Percentiles rank a stretch among this genome's conserved stretches.
These are phyloP conservation scores for Glyptemys insculpta DNA, from an alignment of 2,797 vertebrate species.

Conservation along the genomic window DNA sequence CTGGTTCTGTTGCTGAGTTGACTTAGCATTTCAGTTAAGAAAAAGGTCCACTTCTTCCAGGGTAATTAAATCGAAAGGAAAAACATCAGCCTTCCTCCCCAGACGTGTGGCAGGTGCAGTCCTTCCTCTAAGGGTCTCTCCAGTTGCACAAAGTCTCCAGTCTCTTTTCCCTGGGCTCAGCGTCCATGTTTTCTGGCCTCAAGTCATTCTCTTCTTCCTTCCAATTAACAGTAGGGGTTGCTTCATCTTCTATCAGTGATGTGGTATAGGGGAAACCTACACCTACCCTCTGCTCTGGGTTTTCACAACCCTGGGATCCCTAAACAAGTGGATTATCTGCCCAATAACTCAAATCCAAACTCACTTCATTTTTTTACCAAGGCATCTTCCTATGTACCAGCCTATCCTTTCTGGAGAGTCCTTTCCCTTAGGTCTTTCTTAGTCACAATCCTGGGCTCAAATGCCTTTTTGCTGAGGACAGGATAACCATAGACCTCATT, in stretches of 20 bases:
- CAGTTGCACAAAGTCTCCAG: neutral
- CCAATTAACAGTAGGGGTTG: neutral
- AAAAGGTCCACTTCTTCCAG: neutral
- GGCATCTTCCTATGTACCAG: neutral
- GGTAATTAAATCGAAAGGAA: neutral
- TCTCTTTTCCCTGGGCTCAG: neutral
- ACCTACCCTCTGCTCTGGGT: neutral
- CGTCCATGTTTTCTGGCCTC: neutral
- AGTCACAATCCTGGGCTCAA: neutral
- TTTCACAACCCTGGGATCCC: neutral
- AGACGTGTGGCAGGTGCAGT: neutral
- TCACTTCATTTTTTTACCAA: rapidly evolving
- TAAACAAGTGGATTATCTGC: neutral
- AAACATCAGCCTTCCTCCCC: neutral
- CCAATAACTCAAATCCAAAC: neutral
- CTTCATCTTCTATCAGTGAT: neutral
- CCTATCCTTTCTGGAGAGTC: neutral
- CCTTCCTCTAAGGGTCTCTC: neutral
- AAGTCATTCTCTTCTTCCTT: neutral
- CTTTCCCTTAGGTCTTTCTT: neutral
- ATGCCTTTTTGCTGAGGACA: neutral
- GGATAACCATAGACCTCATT: neutral
- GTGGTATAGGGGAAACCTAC: neutral
- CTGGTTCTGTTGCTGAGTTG: neutral
- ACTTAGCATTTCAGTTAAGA: neutral